phyloP scores from a whole-genome alignment of 2,797 vertebrate species.

The Chanos chanos region DNA sequence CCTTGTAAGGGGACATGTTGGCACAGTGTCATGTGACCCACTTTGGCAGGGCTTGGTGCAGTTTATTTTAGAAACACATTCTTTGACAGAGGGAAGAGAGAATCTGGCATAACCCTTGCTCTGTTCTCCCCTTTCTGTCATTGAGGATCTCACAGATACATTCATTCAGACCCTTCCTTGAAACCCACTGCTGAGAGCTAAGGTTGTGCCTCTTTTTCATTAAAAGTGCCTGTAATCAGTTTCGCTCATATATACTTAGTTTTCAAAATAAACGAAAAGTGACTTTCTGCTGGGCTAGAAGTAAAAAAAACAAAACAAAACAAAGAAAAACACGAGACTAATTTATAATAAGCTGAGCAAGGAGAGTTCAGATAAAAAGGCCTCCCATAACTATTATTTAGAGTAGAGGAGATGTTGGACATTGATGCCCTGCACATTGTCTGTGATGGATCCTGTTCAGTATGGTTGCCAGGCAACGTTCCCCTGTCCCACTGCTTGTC shows the following conservation, averaged over 20 bases:
- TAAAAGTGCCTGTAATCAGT: no score
- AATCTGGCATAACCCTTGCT: constrained; percentile 13
- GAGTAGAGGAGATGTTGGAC: constrained; percentile 46
- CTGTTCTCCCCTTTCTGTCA: constrained; percentile 19
- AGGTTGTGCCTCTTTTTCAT: no score
- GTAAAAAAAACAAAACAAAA: no score
- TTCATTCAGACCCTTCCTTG: no score
- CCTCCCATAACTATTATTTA: constrained; percentile 48
- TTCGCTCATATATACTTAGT: no score
- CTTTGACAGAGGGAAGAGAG: constrained; percentile 29
- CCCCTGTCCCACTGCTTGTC: constrained; percentile 35
- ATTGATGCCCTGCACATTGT: constrained; percentile 44
- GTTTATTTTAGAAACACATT: constrained; percentile 40
- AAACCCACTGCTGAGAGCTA: no score
- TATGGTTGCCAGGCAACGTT: constrained; percentile 64
- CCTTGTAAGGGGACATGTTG: constrained; percentile 36
- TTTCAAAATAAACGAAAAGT: no score
- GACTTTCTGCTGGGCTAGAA: no score
- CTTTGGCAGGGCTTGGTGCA: constrained; percentile 34
- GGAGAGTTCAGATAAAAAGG: constrained; percentile 39
- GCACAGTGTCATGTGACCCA: constrained; percentile 51
- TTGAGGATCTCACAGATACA: constrained; percentile 19
- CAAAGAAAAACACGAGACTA: no score
- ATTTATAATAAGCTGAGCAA: constrained; percentile 43
- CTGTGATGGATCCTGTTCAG: constrained; percentile 60